Evolutionary conservation across 2,113 vertebrate species (phyloP).

Genomic region (Scomber colias): DNA sequence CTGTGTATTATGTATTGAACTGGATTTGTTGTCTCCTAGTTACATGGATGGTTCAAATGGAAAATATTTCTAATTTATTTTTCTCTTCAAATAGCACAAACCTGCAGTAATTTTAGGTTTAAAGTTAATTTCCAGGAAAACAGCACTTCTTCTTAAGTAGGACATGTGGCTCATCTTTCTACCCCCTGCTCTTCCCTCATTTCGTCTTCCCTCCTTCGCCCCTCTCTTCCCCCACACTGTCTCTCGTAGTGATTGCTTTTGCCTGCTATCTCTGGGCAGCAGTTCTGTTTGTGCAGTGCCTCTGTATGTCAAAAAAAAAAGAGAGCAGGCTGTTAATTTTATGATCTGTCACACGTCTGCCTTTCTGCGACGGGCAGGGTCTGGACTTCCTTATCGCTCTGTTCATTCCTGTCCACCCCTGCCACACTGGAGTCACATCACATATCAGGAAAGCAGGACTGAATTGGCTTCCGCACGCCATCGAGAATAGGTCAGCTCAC

Average conservation of each 20-base stretch:
- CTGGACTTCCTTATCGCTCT: slow-evolving; percentile 72
- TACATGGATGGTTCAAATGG: background rate
- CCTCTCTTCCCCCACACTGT: background rate
- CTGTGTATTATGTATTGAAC: too few relatives aligned
- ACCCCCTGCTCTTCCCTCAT: background rate
- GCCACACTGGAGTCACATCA: slow-evolving; percentile 68
- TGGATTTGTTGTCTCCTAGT: background rate
- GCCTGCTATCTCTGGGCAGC: slow-evolving; percentile 76
- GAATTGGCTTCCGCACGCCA: slow-evolving; percentile 59
- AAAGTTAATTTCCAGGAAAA: slow-evolving; percentile 25
- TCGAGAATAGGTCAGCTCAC: slow-evolving; percentile 58
- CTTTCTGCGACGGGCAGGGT: slow-evolving; percentile 42
- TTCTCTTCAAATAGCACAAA: background rate
- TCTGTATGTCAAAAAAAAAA: slow-evolving; percentile 71
- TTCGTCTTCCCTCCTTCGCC: background rate
- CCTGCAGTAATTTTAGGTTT: background rate
- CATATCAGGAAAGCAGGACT: slow-evolving; percentile 55
- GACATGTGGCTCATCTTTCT: slow-evolving; percentile 26
- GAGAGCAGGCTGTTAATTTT: slow-evolving; percentile 73
- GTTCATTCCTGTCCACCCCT: slow-evolving; percentile 67
- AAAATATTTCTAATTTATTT: background rate
- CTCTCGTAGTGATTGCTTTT: slow-evolving; percentile 71
- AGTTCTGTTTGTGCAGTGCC: slow-evolving; percentile 78
- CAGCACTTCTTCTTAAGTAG: slow-evolving; percentile 10
- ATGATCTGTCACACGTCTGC: slow-evolving; percentile 75